Evolutionary conservation across 64 coral and sea anemone species (phyloP), one percentile per base, ranked within the genome.

Genomic region (Montipora efflorescens): DNA sequence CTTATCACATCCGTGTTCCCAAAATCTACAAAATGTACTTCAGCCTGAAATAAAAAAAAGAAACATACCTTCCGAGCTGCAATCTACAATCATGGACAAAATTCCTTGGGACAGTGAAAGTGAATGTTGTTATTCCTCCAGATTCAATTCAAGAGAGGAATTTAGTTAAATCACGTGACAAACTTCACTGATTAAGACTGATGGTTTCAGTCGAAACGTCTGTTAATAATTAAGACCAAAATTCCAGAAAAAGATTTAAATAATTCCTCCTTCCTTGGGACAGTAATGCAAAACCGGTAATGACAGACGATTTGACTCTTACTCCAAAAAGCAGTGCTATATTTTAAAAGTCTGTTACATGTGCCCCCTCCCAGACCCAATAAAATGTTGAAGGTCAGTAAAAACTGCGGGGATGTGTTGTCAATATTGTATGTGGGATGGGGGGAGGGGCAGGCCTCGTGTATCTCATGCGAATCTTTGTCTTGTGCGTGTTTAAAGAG

Each of bases 11-110:
- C 83, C 43, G 76, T 88, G 84, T 93, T 93, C 3, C 91, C 91
- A 93, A 70, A 93, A 47, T 93, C 91, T 2, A 93, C 67, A 80
- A 93, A 93, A 52, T 73, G 91, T 19, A 88, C 91, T 58, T 80
- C 48, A 7, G 88, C 91, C 91, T 93, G 8, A 5, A 87, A 64
- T 12, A 15, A 87, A 78, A 1, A 79, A 67, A 77, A 45, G 36
- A 36, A 36, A 36, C 36, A 36, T 36, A 36, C 36, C 36, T 36
- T 36, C 36, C 36, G 36, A 36, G 36, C 36, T 36, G 36, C 74
- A 48, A 50, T 79, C 11, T 14, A 72, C 9, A 47, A 7, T 87
- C 15, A 83, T 52, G 13, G 48, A 20, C 15, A 14, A 80, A 6
- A 49, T 78, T 57, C 53, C 53, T 36, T 36, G 36, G 36, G 36